Evolutionary conservation across 1,140 invertebrate genomes (phyloP).

Genomic region (Ceratosolen fusciceps): DNA sequence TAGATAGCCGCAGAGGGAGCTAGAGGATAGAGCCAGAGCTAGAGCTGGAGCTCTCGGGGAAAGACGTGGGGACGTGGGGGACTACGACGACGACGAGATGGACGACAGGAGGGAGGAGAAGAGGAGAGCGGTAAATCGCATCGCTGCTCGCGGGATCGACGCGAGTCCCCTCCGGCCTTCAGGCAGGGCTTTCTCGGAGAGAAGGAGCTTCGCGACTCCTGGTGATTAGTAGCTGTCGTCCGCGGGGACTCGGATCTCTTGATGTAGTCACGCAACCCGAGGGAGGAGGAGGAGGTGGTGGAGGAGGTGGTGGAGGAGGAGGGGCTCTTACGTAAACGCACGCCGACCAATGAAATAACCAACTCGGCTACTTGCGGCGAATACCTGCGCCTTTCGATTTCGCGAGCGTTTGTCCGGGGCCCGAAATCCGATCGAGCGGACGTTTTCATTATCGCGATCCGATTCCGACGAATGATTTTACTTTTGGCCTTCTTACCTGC

Average conservation of each 20-base stretch:
- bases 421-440: not conserved
- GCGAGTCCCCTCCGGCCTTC: not conserved
- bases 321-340: not conserved
- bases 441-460: not conserved
- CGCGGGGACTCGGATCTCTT: not conserved
- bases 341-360: not conserved
- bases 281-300: constrained; percentile 5
- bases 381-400: not conserved
- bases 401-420: not conserved
- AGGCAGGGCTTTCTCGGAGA: no score
- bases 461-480: not conserved
- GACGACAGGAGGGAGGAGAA: constrained; percentile 2
- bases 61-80: constrained; percentile 25
- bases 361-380: not conserved
- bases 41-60: not conserved
- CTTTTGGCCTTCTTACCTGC: not conserved
- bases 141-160: not conserved
- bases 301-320: not conserved
- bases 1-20: not conserved
- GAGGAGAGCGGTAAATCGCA: not conserved
- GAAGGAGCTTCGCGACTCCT: not conserved
- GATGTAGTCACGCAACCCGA: not conserved
- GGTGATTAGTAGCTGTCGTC: constrained; percentile 1
- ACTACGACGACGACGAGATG: no score
- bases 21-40: not conserved